Conservation (phyloP, 2,888 invertebrate genomes). For the Philaethria dido region DNA sequence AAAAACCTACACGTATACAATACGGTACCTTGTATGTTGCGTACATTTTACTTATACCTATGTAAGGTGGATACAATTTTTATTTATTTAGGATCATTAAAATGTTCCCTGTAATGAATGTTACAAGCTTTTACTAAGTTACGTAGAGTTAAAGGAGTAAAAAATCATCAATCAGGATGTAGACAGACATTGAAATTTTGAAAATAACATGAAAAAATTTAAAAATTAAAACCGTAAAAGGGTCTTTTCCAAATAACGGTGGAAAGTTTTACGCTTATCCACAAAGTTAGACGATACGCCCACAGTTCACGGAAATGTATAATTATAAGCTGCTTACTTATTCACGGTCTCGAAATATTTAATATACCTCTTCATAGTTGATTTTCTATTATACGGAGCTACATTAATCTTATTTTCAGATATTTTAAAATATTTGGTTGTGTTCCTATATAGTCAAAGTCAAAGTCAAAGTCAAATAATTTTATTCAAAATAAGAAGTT, state of each 20-base stretch:
- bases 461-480: neutral
- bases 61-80: too few species aligned
- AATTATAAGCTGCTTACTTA: slow-evolving; percentile 34
- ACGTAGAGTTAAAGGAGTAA: neutral
- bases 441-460: neutral
- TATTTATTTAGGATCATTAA: neutral
- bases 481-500: too few species aligned
- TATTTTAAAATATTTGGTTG: neutral
- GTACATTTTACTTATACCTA: too few species aligned
- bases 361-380: slow-evolving; percentile 15
- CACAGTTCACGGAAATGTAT: slow-evolving; percentile 35
- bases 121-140: slow-evolving; percentile 1
- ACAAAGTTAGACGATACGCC: slow-evolving; percentile 32
- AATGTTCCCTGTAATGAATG: neutral
- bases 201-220: slow-evolving; percentile 14
- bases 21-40: too few species aligned
- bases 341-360: slow-evolving; percentile 30
- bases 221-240: slow-evolving; percentile 21
- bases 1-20: too few species aligned
- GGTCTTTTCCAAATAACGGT: slow-evolving; percentile 29
- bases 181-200: slow-evolving; percentile 3
- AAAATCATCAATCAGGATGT: neutral
- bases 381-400: slow-evolving; percentile 4
- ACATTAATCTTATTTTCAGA: slow-evolving; percentile 16
- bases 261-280: slow-evolving; percentile 33